A percentile compares a stretch with the other conserved stretches of the same genome.
Conservation (phyloP, 2,113 vertebrate species). For the Cebus imitator region DNA sequence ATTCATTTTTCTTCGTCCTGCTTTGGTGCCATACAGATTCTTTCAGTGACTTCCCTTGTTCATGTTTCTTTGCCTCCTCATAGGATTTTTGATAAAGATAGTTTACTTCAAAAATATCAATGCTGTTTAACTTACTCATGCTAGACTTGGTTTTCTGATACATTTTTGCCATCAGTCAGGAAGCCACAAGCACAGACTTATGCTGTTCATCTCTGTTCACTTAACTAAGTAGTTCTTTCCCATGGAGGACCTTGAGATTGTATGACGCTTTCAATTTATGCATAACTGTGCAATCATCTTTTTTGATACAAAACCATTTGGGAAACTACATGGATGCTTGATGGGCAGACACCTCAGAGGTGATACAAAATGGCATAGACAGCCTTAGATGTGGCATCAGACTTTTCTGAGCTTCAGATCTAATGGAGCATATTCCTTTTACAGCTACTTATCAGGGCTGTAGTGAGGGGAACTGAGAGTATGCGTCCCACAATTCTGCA, state of each 20-base stretch:
- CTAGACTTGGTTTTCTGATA: too few species aligned
- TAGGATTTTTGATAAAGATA: not conserved
- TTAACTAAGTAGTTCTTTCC: too few species aligned
- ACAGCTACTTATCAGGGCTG: not conserved
- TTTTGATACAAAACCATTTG: not conserved
- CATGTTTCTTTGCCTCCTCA: not conserved
- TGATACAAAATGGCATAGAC: too few species aligned
- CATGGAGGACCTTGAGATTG: too few species aligned
- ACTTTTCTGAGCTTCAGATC: not conserved
- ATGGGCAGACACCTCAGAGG: too few species aligned
- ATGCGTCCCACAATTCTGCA: not conserved
- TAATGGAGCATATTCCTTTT: not conserved
- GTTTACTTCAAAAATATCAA: not conserved
- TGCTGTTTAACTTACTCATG: too few species aligned
- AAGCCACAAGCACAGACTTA: too few species aligned
- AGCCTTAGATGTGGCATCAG: not conserved
- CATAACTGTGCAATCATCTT: not conserved
- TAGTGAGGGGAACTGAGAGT: not conserved
- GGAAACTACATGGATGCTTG: accelerated
- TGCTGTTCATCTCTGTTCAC: too few species aligned
- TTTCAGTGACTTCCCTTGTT: accelerated
- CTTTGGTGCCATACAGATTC: not conserved
- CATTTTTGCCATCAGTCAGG: too few species aligned
- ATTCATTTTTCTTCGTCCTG: not conserved
- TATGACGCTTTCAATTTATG: too few species aligned